These are phyloP conservation scores for Rhopilema esculentum DNA, from an alignment of 30 jellyfish, hydroid and myxozoan species.

Conservation along the genomic window DNA sequence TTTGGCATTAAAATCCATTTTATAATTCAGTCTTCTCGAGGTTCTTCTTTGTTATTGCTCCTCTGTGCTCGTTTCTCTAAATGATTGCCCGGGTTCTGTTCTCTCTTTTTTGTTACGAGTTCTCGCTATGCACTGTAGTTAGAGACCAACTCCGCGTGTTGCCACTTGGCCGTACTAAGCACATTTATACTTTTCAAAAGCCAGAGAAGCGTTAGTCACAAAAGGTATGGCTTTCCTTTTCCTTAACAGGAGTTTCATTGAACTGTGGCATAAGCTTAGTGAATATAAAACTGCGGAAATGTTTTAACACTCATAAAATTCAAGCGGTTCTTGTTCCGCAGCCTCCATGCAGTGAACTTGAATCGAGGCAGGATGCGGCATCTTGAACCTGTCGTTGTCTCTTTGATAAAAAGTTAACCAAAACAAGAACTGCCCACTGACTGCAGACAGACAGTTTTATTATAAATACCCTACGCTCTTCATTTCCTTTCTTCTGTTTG, in stretches of 20 bases:
- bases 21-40: background rate
- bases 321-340: slow-evolving; percentile 55
- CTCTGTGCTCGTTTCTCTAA: background rate
- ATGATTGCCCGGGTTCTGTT: background rate
- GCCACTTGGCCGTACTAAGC: slow-evolving; percentile 4
- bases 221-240: slow-evolving; percentile 71
- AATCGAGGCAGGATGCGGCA: slow-evolving; percentile 80
- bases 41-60: background rate
- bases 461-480: slow-evolving; percentile 18
- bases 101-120: too few relatives aligned
- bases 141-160: background rate
- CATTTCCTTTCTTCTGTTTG: slow-evolving; percentile 33
- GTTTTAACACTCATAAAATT: slow-evolving; percentile 55
- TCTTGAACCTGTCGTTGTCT: slow-evolving; percentile 36
- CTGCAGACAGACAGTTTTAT: slow-evolving; percentile 57
- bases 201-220: slow-evolving; percentile 38
- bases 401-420: slow-evolving; percentile 1
- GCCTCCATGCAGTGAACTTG: slow-evolving; percentile 80
- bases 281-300: slow-evolving; percentile 68
- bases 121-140: background rate
- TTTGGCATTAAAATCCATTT: slow-evolving; percentile 24
- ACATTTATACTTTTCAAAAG: slow-evolving; percentile 56
- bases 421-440: slow-evolving; percentile 68
- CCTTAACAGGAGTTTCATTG: slow-evolving; percentile 55
- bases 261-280: slow-evolving; percentile 43